These are phyloP conservation scores for Columba livia DNA, from an alignment of 2,113 vertebrate species.

Conservation along the genomic window DNA sequence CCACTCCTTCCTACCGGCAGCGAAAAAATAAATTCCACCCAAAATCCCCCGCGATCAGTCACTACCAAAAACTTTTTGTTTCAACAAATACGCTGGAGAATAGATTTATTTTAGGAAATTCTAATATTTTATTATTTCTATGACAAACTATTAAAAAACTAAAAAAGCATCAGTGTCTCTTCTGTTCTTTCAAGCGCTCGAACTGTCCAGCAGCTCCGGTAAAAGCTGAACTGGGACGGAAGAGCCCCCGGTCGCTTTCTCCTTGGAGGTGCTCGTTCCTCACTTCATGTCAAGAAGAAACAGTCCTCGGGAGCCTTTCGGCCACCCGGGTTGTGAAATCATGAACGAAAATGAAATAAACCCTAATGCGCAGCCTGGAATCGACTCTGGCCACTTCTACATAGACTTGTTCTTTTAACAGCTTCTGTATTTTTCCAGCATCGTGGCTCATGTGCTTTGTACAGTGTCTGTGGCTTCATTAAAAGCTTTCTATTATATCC, in stretches of 20 bases:
- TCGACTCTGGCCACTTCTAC: conserved; percentile 20
- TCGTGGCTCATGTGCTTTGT: conserved; percentile 10
- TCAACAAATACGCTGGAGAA: background rate
- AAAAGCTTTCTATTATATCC: conserved; percentile 40
- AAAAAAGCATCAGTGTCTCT: background rate
- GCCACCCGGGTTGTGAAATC: conserved; percentile 6
- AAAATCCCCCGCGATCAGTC: fast-evolving
- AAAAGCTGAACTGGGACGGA: background rate
- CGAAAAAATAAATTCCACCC: background rate
- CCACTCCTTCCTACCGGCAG: background rate
- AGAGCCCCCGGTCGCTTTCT: background rate
- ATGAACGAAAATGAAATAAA: conserved; percentile 48
- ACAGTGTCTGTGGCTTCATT: conserved; percentile 15
- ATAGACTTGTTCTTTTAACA: conserved; percentile 39
- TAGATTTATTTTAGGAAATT: background rate
- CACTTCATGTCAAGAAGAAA: background rate
- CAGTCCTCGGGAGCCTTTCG: background rate
- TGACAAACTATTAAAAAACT: background rate
- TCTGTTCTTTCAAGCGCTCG: background rate
- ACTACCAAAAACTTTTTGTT: background rate
- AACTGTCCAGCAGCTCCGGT: background rate
- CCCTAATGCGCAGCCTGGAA: conserved; percentile 6
- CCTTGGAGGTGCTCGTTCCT: background rate
- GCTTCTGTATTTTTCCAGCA: conserved; percentile 10
- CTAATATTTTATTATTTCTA: background rate